These are phyloP conservation scores for Orthosia cruda DNA, from an alignment of 2,888 invertebrate genomes.

Conservation along the genomic window DNA sequence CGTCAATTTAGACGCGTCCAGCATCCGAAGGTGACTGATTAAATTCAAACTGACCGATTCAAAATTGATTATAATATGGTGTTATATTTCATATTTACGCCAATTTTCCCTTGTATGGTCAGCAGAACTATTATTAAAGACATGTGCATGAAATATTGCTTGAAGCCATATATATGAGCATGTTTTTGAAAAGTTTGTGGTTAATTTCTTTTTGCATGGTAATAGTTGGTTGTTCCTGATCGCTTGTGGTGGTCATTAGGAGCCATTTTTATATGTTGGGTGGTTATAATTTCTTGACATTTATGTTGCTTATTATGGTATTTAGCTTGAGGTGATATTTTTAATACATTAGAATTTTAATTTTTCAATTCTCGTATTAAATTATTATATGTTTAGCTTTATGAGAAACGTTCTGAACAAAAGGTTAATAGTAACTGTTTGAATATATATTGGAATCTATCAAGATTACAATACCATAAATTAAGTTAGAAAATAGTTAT, in stretches of 20 bases:
- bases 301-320: background rate
- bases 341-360: background rate
- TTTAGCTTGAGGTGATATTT: background rate
- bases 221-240: slow-evolving; percentile 13
- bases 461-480: background rate
- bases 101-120: slow-evolving; percentile 28
- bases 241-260: slow-evolving; percentile 11
- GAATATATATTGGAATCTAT: background rate
- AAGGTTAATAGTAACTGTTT: background rate
- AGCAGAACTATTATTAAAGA: slow-evolving; percentile 37
- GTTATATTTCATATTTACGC: slow-evolving; percentile 29
- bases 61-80: slow-evolving; percentile 35
- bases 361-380: background rate
- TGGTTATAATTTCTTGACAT: background rate
- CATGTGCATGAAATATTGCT: slow-evolving; percentile 43
- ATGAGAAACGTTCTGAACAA: too few species aligned
- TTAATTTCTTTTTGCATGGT: slow-evolving; percentile 1
- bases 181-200: slow-evolving; percentile 4
- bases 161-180: slow-evolving; percentile 4
- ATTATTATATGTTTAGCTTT: background rate
- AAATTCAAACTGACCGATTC: slow-evolving; percentile 41
- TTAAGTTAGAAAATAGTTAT: background rate
- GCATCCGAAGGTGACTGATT: slow-evolving; percentile 8
- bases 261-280: slow-evolving; percentile 5
- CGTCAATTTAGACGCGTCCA: slow-evolving; percentile 20